Conservation (phyloP, 2,113 vertebrate species). For the Arizona elegans region DNA sequence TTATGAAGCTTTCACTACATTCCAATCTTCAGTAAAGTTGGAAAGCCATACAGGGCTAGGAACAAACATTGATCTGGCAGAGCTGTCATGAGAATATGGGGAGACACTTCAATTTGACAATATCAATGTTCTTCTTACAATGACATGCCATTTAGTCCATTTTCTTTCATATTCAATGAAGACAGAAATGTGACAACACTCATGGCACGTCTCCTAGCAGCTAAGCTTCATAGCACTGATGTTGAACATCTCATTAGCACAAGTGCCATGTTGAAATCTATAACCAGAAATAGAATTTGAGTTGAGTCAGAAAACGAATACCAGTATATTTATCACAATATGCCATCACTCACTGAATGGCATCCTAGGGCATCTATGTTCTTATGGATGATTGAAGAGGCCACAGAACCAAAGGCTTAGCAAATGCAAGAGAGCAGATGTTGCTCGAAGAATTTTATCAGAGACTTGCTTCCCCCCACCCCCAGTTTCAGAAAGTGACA, state of each 20-base stretch:
- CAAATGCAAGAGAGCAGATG: neutral
- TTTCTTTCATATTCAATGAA: neutral
- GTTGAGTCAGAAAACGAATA: neutral
- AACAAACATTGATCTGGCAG: neutral
- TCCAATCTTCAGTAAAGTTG: neutral
- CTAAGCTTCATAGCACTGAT: neutral
- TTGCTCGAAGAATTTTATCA: neutral
- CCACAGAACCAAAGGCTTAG: neutral
- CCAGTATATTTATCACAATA: neutral
- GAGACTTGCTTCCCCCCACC: neutral
- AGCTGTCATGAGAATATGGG: neutral
- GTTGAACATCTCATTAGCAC: neutral
- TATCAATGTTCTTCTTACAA: neutral
- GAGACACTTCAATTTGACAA: neutral
- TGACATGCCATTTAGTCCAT: neutral
- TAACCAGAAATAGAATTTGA: neutral
- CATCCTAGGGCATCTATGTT: neutral
- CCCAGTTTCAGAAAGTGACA: neutral
- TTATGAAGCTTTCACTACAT: neutral
- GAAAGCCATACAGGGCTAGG: neutral
- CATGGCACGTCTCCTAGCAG: neutral
- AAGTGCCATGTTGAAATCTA: neutral
- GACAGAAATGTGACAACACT: neutral
- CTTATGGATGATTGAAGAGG: neutral
- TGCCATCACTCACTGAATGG: neutral